Base-by-base conservation (phyloP, 1,140 invertebrate genomes). In the Antheraea pernyi region DNA sequence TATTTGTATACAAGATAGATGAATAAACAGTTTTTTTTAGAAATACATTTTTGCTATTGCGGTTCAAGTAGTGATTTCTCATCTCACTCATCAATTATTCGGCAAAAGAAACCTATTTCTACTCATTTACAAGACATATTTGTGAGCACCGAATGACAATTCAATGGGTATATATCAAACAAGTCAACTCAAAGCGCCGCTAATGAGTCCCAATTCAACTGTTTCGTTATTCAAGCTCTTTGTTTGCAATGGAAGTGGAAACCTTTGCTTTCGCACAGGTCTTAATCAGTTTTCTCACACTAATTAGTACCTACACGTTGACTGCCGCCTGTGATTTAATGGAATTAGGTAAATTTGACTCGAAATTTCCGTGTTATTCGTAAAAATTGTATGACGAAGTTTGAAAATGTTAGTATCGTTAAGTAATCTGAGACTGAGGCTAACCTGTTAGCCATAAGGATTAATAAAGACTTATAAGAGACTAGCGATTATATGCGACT, bases 91-190 rank as follows among this genome's bases (percentile, higher is more conserved):
- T 11, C 11, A 53, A 16, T 53, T 53, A 9, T n/a, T 53, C 13
- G 46, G 19, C 59, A 61, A 69, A 61, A 63, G 69, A 59, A 69
- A 59, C 69, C 68, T 74, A 63, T 74, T 71, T 61, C 61, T 62
- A 68, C 69, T 71, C 48, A 65, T 68, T 71, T 69, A 71, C 60
- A 66, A 64, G 71, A 63, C 65, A 48, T 61, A 53, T 74, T 64
- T 74, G 69, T 71, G 69, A 74, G 69, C 70, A 67, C 53, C 69
- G 70, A 74, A 74, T 74, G 73, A 69, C 59, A 74, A 71, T 74
- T 74, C 69, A 69, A 71, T 64, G 22, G 4, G 67, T 68, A n/a
- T 63, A 74, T 71, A 63, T 71, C 73, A 74, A 74, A 74, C 69
- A 74, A 74, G 69, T 63, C 73, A 64, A 53, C 58, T 74, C 73